These are phyloP conservation scores for Cnemophilus loriae DNA, from an alignment of 2,113 vertebrate genomes.

Conservation along the genomic window DNA sequence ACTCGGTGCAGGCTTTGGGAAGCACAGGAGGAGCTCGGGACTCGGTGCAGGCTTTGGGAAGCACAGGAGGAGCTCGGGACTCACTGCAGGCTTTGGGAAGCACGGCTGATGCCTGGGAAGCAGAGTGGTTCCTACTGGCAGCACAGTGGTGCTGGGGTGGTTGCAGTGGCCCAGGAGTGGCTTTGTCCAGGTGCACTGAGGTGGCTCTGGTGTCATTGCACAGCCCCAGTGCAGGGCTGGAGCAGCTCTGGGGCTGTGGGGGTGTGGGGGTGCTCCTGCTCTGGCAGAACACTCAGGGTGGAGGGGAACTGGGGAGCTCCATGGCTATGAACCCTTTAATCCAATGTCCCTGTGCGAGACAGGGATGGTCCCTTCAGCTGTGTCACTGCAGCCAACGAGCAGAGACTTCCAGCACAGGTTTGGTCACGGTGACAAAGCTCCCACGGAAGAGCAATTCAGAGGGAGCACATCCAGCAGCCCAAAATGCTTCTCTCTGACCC, in stretches of 20 bases:
- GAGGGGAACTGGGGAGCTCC: neutral
- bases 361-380: neutral
- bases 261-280: neutral
- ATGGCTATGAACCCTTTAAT: neutral
- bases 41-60: neutral
- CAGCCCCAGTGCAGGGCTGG: neutral
- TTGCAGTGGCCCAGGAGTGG: neutral
- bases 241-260: neutral
- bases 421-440: neutral
- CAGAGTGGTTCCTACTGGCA: neutral
- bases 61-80: neutral
- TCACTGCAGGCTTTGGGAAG: neutral
- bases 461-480: neutral
- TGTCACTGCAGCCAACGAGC: neutral
- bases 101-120: neutral
- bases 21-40: neutral
- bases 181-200: neutral
- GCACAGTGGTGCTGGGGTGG: neutral
- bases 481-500: neutral
- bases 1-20: neutral
- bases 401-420: neutral
- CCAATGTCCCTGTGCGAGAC: neutral
- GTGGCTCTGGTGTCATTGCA: neutral
- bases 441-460: neutral
- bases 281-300: neutral